phyloP scores from a whole-genome alignment of 2,888 invertebrate genomes.

The Galeopsomyia nigrocyanea region DNA sequence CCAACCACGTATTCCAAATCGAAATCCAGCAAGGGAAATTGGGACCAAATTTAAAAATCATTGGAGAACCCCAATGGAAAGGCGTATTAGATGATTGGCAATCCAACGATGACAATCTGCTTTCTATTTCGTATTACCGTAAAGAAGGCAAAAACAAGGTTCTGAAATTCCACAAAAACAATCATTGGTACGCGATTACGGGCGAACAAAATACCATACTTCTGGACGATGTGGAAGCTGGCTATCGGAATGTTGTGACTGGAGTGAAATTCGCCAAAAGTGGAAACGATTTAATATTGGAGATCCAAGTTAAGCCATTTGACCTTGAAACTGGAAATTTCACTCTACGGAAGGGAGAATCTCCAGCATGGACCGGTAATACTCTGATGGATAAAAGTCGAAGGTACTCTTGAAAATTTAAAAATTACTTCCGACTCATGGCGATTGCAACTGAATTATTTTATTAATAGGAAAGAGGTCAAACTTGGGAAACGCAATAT shows the following conservation, averaged over 20 bases:
- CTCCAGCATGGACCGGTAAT: too few species aligned
- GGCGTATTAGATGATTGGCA: neutral
- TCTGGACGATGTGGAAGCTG: neutral
- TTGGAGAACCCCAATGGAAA: conserved; percentile 4
- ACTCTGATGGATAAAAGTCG: too few species aligned
- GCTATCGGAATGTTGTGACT: neutral
- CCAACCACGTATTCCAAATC: neutral
- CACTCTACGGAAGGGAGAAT: too few species aligned
- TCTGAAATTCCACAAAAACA: neutral
- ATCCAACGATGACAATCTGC: neutral
- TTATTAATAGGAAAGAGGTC: too few species aligned
- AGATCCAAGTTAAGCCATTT: neutral
- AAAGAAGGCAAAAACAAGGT: neutral
- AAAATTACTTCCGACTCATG: too few species aligned
- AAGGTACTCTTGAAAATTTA: too few species aligned
- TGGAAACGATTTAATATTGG: neutral
- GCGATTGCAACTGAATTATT: too few species aligned
- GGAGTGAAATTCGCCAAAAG: neutral
- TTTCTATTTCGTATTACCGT: neutral
- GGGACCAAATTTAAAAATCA: neutral
- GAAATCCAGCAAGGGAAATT: conserved; percentile 14
- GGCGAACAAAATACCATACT: neutral
- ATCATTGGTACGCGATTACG: neutral
- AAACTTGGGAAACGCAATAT: too few species aligned
- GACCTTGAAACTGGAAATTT: neutral